Conservation (phyloP, 2,113 vertebrate species). For the Centropus unirufus region DNA sequence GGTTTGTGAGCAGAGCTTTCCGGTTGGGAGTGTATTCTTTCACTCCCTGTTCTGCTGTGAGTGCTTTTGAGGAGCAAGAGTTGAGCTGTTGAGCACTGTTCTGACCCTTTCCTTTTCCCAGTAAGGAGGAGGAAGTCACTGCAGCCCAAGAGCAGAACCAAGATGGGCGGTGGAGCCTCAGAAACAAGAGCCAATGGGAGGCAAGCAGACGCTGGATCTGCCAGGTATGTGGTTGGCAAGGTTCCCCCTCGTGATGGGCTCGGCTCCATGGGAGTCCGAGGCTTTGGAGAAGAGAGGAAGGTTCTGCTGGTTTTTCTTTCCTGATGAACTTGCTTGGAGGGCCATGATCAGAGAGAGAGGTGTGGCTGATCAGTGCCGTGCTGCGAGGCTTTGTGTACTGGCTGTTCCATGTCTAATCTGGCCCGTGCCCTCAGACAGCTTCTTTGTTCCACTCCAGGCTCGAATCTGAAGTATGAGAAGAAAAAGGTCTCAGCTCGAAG, state of each 20-base stretch:
- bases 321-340: neutral
- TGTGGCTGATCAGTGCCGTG: rapidly evolving
- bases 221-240: neutral
- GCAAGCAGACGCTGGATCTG: neutral
- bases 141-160: neutral
- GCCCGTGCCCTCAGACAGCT: neutral
- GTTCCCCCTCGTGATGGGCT: neutral
- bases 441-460: neutral
- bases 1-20: neutral
- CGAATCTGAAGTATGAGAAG: neutral
- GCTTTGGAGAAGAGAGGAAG: neutral
- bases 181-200: neutral
- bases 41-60: neutral
- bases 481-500: neutral
- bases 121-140: neutral
- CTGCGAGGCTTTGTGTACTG: neutral
- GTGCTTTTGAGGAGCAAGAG: neutral
- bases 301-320: neutral
- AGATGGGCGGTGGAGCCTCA: neutral
- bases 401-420: neutral
- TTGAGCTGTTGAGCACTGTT: neutral
- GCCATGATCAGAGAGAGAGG: neutral
- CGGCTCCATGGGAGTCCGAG: neutral
- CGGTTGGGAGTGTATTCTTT: neutral
- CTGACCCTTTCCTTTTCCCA: neutral